A percentile compares a stretch with the other conserved stretches of the same genome.
phyloP scores from a whole-genome alignment of 2,888 invertebrate species.

The Psococerastis gibbosa region DNA sequence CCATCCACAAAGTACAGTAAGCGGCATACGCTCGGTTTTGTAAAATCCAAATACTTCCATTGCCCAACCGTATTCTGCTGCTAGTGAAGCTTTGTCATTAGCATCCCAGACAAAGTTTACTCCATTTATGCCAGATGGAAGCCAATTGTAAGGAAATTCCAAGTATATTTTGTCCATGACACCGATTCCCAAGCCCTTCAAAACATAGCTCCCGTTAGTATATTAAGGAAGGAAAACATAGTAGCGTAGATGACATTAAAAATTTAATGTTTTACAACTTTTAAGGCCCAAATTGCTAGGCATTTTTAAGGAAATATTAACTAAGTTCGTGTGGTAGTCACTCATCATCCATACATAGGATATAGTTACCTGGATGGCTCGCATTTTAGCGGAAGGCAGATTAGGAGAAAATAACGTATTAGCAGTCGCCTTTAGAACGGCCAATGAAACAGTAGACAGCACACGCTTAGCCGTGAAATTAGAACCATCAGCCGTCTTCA shows the following conservation, averaged over 20 bases:
- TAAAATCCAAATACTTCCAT: slow-evolving; percentile 42
- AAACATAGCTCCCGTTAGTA: too few relatives aligned
- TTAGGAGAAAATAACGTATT: slow-evolving; percentile 36
- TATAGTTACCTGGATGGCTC: slow-evolving; percentile 35
- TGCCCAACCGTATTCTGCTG: slow-evolving; percentile 33
- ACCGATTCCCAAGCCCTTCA: slow-evolving; percentile 37
- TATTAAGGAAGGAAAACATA: too few relatives aligned
- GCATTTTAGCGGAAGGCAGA: slow-evolving; percentile 34
- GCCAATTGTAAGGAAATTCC: slow-evolving; percentile 42
- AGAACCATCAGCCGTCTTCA: slow-evolving; percentile 36
- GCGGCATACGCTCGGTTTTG: slow-evolving; percentile 26
- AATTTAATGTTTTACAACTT: too few relatives aligned
- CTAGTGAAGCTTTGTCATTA: slow-evolving; percentile 26
- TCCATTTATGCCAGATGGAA: slow-evolving; percentile 34
- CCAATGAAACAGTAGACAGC: slow-evolving; percentile 45
- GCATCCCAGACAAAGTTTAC: slow-evolving; percentile 38
- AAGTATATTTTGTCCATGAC: slow-evolving; percentile 47
- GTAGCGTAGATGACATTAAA: too few relatives aligned
- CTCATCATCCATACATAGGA: too few relatives aligned
- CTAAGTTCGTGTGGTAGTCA: too few relatives aligned
- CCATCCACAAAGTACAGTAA: slow-evolving; percentile 48
- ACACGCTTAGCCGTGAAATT: slow-evolving; percentile 38
- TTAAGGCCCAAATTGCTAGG: too few relatives aligned
- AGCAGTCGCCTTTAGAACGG: slow-evolving; percentile 42
- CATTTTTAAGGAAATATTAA: too few relatives aligned